Evolutionary conservation across 2,797 vertebrate genomes (phyloP).

Genomic region (Hylomyscus alleni): DNA sequence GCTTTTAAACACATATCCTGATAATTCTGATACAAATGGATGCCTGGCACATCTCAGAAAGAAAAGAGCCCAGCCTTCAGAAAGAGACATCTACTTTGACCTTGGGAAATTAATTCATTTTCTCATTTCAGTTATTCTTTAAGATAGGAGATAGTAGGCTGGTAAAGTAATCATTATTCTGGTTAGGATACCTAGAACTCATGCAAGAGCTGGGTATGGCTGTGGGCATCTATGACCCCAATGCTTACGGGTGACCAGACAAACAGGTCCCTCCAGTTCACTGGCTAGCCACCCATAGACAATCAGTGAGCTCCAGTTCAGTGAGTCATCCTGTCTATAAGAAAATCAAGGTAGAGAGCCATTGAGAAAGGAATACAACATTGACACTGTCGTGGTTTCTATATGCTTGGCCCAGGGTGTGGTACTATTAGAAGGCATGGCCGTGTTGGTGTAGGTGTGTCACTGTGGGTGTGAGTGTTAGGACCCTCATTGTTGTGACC

Average conservation of each 20-base stretch:
- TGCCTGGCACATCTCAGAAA: neutral
- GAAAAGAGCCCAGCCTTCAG: neutral
- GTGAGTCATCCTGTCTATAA: neutral
- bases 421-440: too few species aligned
- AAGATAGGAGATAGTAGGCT: neutral
- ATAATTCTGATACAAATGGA: neutral
- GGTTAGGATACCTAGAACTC: neutral
- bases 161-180: neutral
- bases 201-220: neutral
- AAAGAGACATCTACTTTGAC: neutral
- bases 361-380: neutral
- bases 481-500: too few species aligned
- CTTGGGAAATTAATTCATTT: slow-evolving; percentile 6
- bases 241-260: neutral
- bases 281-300: neutral
- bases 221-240: neutral
- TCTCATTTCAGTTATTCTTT: neutral
- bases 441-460: too few species aligned
- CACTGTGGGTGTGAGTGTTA: too few species aligned
- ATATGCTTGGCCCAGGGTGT: too few species aligned
- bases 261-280: neutral
- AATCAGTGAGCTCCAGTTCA: neutral
- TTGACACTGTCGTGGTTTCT: neutral
- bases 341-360: neutral
- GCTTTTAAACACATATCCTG: neutral